Conservation (phyloP, 2,797 vertebrate species). For the Morelia viridis region DNA sequence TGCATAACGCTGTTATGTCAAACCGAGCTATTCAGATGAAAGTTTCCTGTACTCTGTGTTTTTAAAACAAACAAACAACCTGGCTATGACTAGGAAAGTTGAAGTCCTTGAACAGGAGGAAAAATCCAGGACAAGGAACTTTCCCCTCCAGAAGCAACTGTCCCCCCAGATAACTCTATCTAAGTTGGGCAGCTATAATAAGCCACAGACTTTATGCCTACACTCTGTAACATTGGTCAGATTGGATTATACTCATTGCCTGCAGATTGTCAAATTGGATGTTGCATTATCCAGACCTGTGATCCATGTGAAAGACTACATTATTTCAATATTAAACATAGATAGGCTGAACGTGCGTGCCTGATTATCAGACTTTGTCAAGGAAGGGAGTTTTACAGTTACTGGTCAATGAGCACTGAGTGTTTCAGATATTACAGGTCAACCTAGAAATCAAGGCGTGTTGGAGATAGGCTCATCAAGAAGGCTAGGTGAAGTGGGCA, state of each 20-base stretch:
- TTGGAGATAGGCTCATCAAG: background rate
- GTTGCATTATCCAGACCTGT: background rate
- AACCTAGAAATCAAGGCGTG: background rate
- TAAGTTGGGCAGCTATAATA: too few species aligned
- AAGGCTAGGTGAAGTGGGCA: background rate
- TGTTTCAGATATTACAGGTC: background rate
- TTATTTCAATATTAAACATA: background rate
- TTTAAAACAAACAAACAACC: background rate
- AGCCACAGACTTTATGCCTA: background rate
- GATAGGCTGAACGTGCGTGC: background rate
- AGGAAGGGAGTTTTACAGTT: background rate
- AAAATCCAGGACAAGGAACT: background rate
- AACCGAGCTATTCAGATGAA: slow-evolving; percentile 16
- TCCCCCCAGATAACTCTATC: background rate
- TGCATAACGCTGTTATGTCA: slow-evolving; percentile 5
- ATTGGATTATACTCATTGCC: background rate
- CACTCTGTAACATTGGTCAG: background rate
- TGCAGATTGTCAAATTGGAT: background rate
- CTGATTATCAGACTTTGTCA: background rate
- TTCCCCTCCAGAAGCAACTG: background rate
- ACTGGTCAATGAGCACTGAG: background rate
- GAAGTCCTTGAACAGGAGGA: background rate
- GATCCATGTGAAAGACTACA: background rate
- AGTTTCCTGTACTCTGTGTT: background rate
- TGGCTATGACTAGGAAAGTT: slow-evolving; percentile 1